Base-by-base conservation (phyloP, 2,888 invertebrate genomes). In the Amiota communis region DNA sequence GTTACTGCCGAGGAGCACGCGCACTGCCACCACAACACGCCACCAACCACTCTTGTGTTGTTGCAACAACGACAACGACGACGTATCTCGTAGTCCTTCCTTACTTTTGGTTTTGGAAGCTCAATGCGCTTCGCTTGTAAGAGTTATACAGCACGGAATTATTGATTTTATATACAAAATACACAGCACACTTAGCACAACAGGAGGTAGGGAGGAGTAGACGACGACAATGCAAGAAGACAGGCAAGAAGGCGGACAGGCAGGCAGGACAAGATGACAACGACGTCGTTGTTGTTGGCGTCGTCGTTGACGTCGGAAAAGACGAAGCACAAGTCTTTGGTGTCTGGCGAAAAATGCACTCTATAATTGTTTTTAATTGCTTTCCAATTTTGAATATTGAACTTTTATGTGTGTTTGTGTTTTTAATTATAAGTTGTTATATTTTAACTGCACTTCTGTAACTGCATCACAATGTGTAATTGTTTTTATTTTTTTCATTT, bases 61-160 rank as follows among this genome's bases (percentile, higher is more conserved):
- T 51, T n/a, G 51, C 2, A 23, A 3, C 36, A 36, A 36, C 53
- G 53, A 53, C 53, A 0, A 10, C 53, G 53, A 36, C 36, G 36
- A n/a, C n/a, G n/a, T n/a, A n/a, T 51, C 0, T 51, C 53, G 17
- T 59, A 11, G 57, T 59, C 57, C 17, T 13, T 17, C 46, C 61
- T 61, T 47, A 15, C 20, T 46, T 47, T 49, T 65, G 48, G 8
- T 12, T 59, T 20, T 20, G 61, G 36, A 36, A 36, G 20, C 20
- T 36, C 36, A 36, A 9, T 20, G 15, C 17, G 57, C 17, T 59
- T 59, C 17, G 65, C 23, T 51, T 51, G 36, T 57, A 57, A 73
- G 63, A 79, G 79, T 85, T 83, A 87, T 87, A 88, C 87, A 87
- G 86, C 86, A 87, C 86, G 86, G 81, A 87, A 85, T 87, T 87